These are phyloP conservation scores for Leptinotarsa juncta DNA, from an alignment of 2,888 invertebrate species.

Conservation along the genomic window DNA sequence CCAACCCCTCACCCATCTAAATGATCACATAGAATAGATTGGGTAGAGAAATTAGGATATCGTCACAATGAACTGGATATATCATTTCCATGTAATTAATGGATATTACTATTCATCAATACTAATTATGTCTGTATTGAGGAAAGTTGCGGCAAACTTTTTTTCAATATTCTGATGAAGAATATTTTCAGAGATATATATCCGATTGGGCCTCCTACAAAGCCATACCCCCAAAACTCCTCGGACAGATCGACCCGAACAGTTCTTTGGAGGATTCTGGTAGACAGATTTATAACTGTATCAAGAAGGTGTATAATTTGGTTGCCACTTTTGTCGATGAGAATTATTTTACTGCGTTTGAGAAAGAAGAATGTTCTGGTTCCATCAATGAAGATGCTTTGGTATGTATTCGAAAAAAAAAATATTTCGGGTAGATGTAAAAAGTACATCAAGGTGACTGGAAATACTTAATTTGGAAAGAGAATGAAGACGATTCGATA, in stretches of 20 bases:
- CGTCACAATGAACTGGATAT: too few species aligned
- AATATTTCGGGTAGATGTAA: neutral
- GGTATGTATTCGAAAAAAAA: neutral
- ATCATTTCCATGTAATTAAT: too few species aligned
- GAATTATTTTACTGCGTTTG: conserved; percentile 8
- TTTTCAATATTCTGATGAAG: too few species aligned
- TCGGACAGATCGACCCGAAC: conserved; percentile 46
- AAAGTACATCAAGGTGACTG: neutral
- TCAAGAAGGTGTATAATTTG: conserved; percentile 47
- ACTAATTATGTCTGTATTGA: too few species aligned
- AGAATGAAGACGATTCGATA: too few species aligned
- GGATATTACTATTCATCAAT: too few species aligned
- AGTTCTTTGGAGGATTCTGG: conserved; percentile 44
- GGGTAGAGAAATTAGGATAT: too few species aligned
- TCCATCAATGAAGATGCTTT: neutral
- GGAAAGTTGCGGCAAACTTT: too few species aligned
- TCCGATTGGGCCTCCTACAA: conserved; percentile 47
- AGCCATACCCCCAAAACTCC: conserved; percentile 47
- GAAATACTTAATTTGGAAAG: too few species aligned
- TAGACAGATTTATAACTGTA: conserved; percentile 46
- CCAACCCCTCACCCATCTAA: too few species aligned
- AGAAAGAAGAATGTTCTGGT: neutral
- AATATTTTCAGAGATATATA: conserved; percentile 47
- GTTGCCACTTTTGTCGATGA: conserved; percentile 34
- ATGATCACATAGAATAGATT: too few species aligned